Conservation (phyloP, 2,888 invertebrate genomes). For the Gymnocheta viridis region DNA sequence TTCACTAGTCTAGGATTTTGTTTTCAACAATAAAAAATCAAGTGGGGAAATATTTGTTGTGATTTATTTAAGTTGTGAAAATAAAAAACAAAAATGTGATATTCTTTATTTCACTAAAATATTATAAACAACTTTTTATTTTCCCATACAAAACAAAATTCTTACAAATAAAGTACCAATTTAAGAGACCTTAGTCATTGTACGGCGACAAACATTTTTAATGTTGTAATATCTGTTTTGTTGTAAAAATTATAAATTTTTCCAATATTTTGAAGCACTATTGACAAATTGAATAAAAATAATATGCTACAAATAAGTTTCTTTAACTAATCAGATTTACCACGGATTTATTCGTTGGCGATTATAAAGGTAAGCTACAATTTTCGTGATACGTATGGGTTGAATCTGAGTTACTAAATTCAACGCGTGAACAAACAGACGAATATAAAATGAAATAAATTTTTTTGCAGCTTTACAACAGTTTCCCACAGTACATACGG, state of each 20-base stretch:
- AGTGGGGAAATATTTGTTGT: constrained; percentile 8
- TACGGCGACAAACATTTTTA: constrained; percentile 33
- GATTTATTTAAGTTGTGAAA: constrained; percentile 38
- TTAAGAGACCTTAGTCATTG: constrained; percentile 43
- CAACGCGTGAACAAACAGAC: neutral
- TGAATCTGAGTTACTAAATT: neutral
- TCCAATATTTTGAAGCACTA: neutral
- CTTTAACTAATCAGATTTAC: neutral
- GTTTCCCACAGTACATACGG: neutral
- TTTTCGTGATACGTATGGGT: neutral
- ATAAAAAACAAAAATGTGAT: constrained; percentile 49
- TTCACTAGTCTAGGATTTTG: constrained; percentile 51
- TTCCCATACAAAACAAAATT: constrained; percentile 13
- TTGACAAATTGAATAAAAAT: neutral
- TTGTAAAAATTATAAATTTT: constrained; percentile 6
- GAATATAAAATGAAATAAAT: neutral
- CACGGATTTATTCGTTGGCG: neutral
- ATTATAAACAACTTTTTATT: constrained; percentile 31
- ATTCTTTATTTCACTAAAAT: constrained; percentile 10
- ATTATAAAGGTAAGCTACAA: constrained; percentile 23
- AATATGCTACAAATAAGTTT: neutral
- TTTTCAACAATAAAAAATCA: constrained; percentile 33
- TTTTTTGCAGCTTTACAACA: neutral
- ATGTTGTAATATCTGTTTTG: constrained; percentile 37
- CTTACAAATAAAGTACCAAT: constrained; percentile 22